Percentiles rank a stretch among this genome's conserved stretches.
Conservation (phyloP, 2,113 vertebrate species). For the Oryzias celebensis region DNA sequence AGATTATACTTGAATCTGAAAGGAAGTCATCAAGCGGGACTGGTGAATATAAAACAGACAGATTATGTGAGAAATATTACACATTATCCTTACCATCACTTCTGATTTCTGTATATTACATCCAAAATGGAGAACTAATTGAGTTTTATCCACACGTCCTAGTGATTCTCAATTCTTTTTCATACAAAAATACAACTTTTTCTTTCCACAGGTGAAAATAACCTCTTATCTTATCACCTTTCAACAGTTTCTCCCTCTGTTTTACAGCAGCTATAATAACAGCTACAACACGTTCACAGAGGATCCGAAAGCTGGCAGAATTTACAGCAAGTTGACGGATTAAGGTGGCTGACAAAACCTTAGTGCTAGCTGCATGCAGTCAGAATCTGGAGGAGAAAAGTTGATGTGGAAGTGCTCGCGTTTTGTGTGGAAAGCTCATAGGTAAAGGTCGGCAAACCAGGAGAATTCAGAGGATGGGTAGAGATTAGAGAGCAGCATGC, state of each 20-base stretch:
- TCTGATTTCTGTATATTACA: slow-evolving; percentile 22
- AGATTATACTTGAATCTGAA: slow-evolving; percentile 20
- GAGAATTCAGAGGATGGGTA: slow-evolving; percentile 1
- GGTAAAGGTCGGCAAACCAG: slow-evolving; percentile 9
- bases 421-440: slow-evolving; percentile 6
- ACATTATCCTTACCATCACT: slow-evolving; percentile 9
- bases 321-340: slow-evolving; percentile 12
- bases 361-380: slow-evolving; percentile 34
- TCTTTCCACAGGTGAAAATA: slow-evolving; percentile 30
- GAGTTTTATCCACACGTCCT: slow-evolving; percentile 26
- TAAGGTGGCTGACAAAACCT: slow-evolving; percentile 10
- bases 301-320: slow-evolving; percentile 17
- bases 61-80: slow-evolving; percentile 16
- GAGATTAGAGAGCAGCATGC: slow-evolving; percentile 40
- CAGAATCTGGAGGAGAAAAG: neutral
- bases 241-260: slow-evolving; percentile 2
- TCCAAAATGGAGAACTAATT: slow-evolving; percentile 16
- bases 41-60: slow-evolving; percentile 28
- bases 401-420: too few species aligned
- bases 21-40: slow-evolving; percentile 21
- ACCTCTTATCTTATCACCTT: slow-evolving; percentile 1
- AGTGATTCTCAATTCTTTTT: slow-evolving; percentile 15
- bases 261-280: slow-evolving; percentile 17
- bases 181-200: slow-evolving; percentile 66
- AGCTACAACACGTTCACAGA: slow-evolving; percentile 9